Base-by-base conservation (phyloP, 2,888 invertebrate species). In the Campoplex capitator region DNA sequence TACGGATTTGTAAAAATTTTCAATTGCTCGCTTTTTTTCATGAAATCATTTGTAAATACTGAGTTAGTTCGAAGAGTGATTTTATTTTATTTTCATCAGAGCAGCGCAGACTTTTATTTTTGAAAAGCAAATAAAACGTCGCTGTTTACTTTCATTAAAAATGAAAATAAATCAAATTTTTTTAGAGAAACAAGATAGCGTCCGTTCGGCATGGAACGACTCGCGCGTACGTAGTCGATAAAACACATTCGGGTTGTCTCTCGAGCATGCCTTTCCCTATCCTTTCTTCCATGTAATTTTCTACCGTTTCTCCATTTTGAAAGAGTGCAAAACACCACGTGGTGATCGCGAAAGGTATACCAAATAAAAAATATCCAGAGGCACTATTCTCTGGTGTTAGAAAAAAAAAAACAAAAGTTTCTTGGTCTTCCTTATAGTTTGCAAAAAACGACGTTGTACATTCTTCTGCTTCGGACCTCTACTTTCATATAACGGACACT, bases 221-320 rank as follows among this genome's bases (percentile, higher is more conserved):
- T 74, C 38, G 74, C 56, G 16, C 11, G 11, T 23, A 18, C 4
- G 35, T 18, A 54, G 74, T 56, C 62, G 32, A 62, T 62, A 32
- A 62, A 62, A 51, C n/a, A 73, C 51, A 51, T 89, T 89, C 79
- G 82, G 74, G 82, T 28, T 71, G 48, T 77, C 54, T 38, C 65
- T 56, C 67, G 79, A 75, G 83, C 81, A 38, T 71, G 18, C 67
- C 45, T 62, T 32, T 83, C 3, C 32, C 80, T 88, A 73, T 73
- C 68, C 79, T 81, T 84, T 77, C 79, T 13, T 38, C 32, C 65
- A 13, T 32, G 28, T 78, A 73, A 51, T 45, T 65, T 77, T 71
- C 67, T 78, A 74, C 78, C 65, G 77, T 78, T 84, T 78, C 48
- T 18, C 18, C 51, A n/a, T 51, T 51, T 83, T 7, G 48, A 54